These are phyloP conservation scores for Lydus trimaculatus DNA, from an alignment of 2,888 invertebrate genomes.

Conservation along the genomic window DNA sequence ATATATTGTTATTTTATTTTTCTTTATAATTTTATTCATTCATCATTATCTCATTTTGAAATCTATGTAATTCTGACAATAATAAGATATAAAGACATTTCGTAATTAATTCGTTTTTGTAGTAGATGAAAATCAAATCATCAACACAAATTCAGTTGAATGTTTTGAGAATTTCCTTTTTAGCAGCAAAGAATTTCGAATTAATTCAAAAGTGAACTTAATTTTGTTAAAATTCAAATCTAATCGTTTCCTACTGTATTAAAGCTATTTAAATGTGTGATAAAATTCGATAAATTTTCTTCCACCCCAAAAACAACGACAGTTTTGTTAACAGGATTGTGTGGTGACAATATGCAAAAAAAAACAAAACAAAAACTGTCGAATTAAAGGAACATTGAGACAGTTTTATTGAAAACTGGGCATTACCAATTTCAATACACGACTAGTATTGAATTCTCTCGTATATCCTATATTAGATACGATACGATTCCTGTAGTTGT, in stretches of 20 bases:
- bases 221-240: not conserved
- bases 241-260: not conserved
- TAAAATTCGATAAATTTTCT: not conserved
- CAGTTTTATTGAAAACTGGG: slow-evolving; percentile 43
- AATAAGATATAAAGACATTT: too few relatives aligned
- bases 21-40: too few relatives aligned
- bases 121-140: too few relatives aligned
- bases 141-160: too few relatives aligned
- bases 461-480: slow-evolving; percentile 30
- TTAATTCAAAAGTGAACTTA: too few relatives aligned
- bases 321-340: slow-evolving; percentile 1
- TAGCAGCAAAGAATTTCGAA: too few relatives aligned
- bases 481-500: slow-evolving; percentile 36
- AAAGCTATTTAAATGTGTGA: not conserved
- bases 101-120: too few relatives aligned
- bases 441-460: slow-evolving; percentile 34
- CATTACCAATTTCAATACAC: slow-evolving; percentile 36
- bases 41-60: too few relatives aligned
- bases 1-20: too few relatives aligned
- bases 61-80: too few relatives aligned
- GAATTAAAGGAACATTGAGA: slow-evolving; percentile 36
- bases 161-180: too few relatives aligned
- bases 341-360: slow-evolving; percentile 10
- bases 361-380: slow-evolving; percentile 23
- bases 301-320: too few relatives aligned